A percentile compares a stretch with the other conserved stretches of the same genome.
Evolutionary conservation across 2,113 vertebrate genomes (phyloP).

Genomic region (Nothoprocta pentlandii): DNA sequence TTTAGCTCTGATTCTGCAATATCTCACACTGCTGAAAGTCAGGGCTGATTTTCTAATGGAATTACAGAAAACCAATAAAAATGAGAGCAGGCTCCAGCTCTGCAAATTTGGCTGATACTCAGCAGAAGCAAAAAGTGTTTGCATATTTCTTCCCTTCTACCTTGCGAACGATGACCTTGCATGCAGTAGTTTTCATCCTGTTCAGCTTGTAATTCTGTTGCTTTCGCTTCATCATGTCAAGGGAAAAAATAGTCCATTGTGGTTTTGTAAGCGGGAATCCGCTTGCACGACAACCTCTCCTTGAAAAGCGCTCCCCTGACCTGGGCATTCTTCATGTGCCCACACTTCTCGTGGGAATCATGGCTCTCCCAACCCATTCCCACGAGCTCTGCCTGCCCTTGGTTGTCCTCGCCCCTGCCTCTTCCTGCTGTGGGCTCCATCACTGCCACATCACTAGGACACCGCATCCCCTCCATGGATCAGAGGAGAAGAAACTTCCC

Average conservation of each 20-base stretch:
- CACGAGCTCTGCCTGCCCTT: not conserved
- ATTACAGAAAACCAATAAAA: not conserved
- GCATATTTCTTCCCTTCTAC: not conserved
- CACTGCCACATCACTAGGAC: not conserved
- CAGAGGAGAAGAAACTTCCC: not conserved
- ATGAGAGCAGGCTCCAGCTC: not conserved
- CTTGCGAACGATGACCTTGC: not conserved
- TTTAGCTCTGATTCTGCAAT: slow-evolving; percentile 28
- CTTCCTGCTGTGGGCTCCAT: too few species aligned
- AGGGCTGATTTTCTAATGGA: slow-evolving; percentile 12
- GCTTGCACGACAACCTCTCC: slow-evolving; percentile 47
- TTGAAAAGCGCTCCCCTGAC: not conserved
- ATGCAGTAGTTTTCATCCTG: not conserved
- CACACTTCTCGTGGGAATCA: fast-evolving
- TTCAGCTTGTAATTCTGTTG: slow-evolving; percentile 9
- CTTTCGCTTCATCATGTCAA: not conserved
- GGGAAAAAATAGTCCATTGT: slow-evolving; percentile 7
- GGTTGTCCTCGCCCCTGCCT: fast-evolving
- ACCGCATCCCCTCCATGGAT: too few species aligned
- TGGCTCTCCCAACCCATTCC: not conserved
- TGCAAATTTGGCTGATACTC: not conserved
- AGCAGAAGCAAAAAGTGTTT: not conserved
- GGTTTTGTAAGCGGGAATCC: slow-evolving; percentile 40
- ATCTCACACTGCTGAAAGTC: not conserved
- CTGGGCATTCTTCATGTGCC: not conserved